Conservation (phyloP, 2,888 invertebrate genomes). For the Trissolcus brochymenae region DNA sequence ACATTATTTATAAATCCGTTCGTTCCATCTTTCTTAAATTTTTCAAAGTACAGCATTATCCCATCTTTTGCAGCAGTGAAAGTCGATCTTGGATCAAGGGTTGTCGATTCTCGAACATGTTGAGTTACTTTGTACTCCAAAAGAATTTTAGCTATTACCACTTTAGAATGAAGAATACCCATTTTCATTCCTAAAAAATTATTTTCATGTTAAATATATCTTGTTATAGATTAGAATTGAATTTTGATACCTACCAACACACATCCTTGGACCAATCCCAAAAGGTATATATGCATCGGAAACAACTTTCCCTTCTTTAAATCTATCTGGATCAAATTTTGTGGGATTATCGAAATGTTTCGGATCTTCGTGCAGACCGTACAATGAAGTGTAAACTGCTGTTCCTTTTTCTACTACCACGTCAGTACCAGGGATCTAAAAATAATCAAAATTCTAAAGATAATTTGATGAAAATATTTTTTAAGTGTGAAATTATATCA, state of each 20-base stretch:
- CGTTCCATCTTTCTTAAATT: constrained; percentile 43
- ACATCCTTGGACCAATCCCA: constrained; percentile 69
- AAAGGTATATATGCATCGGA: constrained; percentile 71
- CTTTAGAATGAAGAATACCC: constrained; percentile 69
- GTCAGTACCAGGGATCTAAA: constrained; percentile 68
- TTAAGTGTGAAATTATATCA: no score
- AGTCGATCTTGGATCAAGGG: constrained; percentile 66
- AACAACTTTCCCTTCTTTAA: constrained; percentile 59
- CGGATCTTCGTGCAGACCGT: constrained; percentile 68
- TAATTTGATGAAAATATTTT: no score
- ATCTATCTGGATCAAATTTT: constrained; percentile 67
- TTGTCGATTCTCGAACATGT: constrained; percentile 59
- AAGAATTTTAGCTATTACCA: constrained; percentile 66
- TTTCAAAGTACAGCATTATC: constrained; percentile 66
- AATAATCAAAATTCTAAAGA: no score
- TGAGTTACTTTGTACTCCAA: constrained; percentile 66
- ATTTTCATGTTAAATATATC: no score
- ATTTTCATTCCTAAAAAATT: constrained; percentile 55
- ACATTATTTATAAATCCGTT: not conserved
- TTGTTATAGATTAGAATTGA: constrained; percentile 8
- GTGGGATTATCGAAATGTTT: constrained; percentile 64
- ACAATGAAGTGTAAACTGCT: constrained; percentile 68
- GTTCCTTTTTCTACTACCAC: constrained; percentile 68
- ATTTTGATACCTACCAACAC: constrained; percentile 61
- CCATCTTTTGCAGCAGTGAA: constrained; percentile 69